Evolutionary conservation across 53 echinoderm and acorn worm genomes (phyloP), one percentile per base, ranked within the genome.

Genomic region (Henricia sp.): DNA sequence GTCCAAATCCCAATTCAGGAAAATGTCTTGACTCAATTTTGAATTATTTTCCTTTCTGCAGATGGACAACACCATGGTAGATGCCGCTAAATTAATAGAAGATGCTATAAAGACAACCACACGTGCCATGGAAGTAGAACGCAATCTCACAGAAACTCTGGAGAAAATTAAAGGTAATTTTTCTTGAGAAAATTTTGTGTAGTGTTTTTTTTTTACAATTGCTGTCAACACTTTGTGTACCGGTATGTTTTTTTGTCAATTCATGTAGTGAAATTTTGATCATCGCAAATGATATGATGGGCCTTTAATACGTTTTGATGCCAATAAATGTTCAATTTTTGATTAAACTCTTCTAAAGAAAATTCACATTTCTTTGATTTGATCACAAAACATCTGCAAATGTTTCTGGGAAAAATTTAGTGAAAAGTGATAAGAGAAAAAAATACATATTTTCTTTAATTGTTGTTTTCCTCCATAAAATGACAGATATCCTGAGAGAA

Each of bases 101-200:
- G 51, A 85, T 4, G 29, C 64, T 0, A 39, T 17, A 16, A 52
- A 60, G 19, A 85, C 85, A 36, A 25, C 39, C 21, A 37, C 14
- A 24, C 60, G 52, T 37, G 85, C 73, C 20, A 21, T 53, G 26
- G 74, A 62, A 51, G 35, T 58, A 28, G 85, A 85, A n/a, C 37
- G 25, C 0, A 85, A 85, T 65, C 26, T 74, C 37, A 71, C 84
- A 9, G 30, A 64, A 3, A 63, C 74, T 37, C 62, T 50, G 24
- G 65, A 62, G 8, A 24, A 72, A 20, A 32, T 85, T 13, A 44
- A 60, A 71, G 74, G 85, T 85, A 85, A 55, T 4, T 55, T 55
- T 55, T 23, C 21, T 55, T 12, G 17, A 12, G 17, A 55, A 55
- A 55, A 55, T 55, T 55, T 17, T 55, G 5, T 48, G 16, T 16